phyloP scores from a whole-genome alignment of 2,797 vertebrate species.

The Anisognathus igniventris region DNA sequence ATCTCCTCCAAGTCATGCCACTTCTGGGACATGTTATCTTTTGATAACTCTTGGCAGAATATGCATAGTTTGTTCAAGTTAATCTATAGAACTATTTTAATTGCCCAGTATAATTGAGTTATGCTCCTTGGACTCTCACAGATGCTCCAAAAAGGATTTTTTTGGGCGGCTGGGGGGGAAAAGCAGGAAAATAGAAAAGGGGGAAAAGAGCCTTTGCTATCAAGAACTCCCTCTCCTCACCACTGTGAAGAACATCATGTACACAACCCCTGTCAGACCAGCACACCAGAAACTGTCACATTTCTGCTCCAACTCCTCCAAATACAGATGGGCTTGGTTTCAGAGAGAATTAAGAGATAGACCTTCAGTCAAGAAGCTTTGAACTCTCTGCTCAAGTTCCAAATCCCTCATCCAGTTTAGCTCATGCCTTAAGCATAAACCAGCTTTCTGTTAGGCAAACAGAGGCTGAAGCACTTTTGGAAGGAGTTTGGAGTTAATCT shows the following conservation, averaged over 20 bases:
- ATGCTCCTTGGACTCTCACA: neutral
- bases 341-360: neutral
- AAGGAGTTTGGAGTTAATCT: neutral
- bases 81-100: neutral
- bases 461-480: neutral
- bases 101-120: neutral
- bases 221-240: neutral
- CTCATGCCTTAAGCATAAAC: neutral
- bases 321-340: neutral
- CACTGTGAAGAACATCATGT: neutral
- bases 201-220: neutral
- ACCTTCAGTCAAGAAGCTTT: neutral
- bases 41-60: neutral
- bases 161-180: accelerated
- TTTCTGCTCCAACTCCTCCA: neutral
- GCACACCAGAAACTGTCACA: neutral
- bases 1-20: neutral
- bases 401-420: neutral
- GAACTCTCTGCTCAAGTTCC: neutral
- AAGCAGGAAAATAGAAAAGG: neutral
- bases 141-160: neutral
- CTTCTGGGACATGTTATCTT: neutral
- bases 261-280: neutral
- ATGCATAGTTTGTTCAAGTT: neutral
- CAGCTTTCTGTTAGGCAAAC: neutral